These are phyloP conservation scores for Sardina pilchardus DNA, from an alignment of 2,113 vertebrate species.

Conservation along the genomic window DNA sequence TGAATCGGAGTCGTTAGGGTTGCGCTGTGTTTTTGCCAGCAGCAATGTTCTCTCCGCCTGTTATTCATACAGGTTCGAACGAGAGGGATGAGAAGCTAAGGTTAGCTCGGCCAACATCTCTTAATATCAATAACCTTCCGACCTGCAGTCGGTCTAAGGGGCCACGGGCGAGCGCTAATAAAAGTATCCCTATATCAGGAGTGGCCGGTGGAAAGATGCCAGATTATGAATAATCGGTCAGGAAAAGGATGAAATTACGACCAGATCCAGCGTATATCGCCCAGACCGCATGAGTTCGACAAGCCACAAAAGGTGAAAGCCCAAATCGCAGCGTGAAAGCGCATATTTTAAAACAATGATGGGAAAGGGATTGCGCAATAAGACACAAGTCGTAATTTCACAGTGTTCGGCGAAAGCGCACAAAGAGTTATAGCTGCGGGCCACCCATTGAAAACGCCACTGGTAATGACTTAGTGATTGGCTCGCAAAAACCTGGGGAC, in stretches of 20 bases:
- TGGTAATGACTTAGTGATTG: conserved; percentile 38
- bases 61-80: not conserved
- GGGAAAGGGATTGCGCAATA: not conserved
- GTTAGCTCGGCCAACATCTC: conserved; percentile 22
- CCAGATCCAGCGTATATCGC: not conserved
- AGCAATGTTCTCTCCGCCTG: conserved; percentile 29
- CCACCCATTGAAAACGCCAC: conserved; percentile 40
- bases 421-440: not conserved
- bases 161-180: not conserved
- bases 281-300: not conserved
- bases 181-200: not conserved
- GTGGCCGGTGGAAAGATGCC: not conserved
- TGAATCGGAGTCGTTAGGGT: conserved; percentile 31
- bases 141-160: not conserved
- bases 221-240: not conserved
- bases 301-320: conserved; percentile 9
- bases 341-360: conserved; percentile 21
- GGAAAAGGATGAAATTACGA: not conserved
- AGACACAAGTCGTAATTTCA: not conserved
- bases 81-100: conserved; percentile 20
- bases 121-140: conserved; percentile 8
- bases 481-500: conserved; percentile 40
- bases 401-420: not conserved
- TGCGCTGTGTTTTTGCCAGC: conserved; percentile 42
- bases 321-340: not conserved